Conservation (phyloP, 2,888 invertebrate genomes). For the Camponotus fellah region DNA sequence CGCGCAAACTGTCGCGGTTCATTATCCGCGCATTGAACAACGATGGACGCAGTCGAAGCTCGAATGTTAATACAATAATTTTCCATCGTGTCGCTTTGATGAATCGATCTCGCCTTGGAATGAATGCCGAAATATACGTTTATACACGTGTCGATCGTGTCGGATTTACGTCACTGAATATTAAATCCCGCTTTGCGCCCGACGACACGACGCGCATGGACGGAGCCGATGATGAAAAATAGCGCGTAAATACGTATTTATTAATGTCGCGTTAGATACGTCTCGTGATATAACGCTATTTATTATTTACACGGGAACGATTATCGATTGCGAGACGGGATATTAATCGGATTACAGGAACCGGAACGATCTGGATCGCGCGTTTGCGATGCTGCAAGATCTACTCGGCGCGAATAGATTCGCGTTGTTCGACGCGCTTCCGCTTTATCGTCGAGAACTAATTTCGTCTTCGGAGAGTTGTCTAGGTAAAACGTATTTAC, state of each 20-base stretch:
- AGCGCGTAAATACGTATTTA: slow-evolving; percentile 26
- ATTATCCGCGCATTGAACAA: slow-evolving; percentile 16
- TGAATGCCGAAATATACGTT: slow-evolving; percentile 37
- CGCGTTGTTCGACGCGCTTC: slow-evolving; percentile 23
- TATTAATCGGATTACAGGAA: slow-evolving; percentile 44
- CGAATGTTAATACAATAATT: slow-evolving; percentile 48
- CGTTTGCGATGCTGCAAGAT: slow-evolving; percentile 21
- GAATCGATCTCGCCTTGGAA: slow-evolving; percentile 25
- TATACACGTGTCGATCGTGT: slow-evolving; percentile 25
- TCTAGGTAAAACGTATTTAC: slow-evolving; percentile 33
- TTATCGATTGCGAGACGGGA: slow-evolving; percentile 1
- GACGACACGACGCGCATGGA: neutral
- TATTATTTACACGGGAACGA: slow-evolving; percentile 28
- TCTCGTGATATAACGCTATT: slow-evolving; percentile 14
- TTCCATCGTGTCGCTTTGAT: slow-evolving; percentile 34
- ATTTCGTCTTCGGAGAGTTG: slow-evolving; percentile 27
- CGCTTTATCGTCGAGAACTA: slow-evolving; percentile 32
- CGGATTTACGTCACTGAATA: slow-evolving; percentile 25
- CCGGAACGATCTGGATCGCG: slow-evolving; percentile 31
- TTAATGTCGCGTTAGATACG: slow-evolving; percentile 18
- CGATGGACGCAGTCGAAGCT: neutral
- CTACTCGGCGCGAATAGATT: slow-evolving; percentile 22
- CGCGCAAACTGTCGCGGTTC: slow-evolving; percentile 41
- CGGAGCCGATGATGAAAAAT: slow-evolving; percentile 1
- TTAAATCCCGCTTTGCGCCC: slow-evolving; percentile 19